A percentile compares a stretch with the other conserved stretches of the same genome.
phyloP scores from a whole-genome alignment of 2,113 vertebrate genomes.

The Lynx canadensis region DNA sequence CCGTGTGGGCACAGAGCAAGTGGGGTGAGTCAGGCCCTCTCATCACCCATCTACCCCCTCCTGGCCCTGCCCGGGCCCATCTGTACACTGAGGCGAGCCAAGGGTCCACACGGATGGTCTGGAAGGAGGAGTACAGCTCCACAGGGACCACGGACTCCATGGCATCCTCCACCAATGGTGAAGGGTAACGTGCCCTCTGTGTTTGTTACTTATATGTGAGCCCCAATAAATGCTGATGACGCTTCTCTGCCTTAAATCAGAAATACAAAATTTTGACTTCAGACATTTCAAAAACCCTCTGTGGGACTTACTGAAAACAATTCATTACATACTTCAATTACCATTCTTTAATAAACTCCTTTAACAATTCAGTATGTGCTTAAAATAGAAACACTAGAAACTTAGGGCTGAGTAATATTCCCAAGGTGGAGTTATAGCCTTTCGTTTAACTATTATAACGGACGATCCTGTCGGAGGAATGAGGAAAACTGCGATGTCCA shows the following conservation, averaged over 20 bases:
- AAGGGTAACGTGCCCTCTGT: not conserved
- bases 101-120: not conserved
- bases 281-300: not conserved
- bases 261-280: not conserved
- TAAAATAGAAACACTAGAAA: not conserved
- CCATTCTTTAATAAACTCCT: not conserved
- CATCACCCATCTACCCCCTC: not conserved
- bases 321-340: not conserved
- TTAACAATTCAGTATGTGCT: not conserved
- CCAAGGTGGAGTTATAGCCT: not conserved
- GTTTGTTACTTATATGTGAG: not conserved
- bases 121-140: not conserved
- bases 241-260: not conserved
- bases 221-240: not conserved
- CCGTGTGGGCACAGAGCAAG: not conserved
- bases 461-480: not conserved
- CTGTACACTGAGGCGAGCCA: not conserved
- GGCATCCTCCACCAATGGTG: not conserved
- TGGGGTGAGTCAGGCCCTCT: not conserved
- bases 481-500: not conserved
- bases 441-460: not conserved
- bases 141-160: not conserved
- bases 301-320: not conserved
- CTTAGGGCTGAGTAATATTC: not conserved
- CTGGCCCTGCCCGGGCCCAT: not conserved